A percentile compares a stretch with the other conserved stretches of the same genome.
Evolutionary conservation across 2,888 invertebrate species (phyloP).

Genomic region (Caenorhabditis sp.): DNA sequence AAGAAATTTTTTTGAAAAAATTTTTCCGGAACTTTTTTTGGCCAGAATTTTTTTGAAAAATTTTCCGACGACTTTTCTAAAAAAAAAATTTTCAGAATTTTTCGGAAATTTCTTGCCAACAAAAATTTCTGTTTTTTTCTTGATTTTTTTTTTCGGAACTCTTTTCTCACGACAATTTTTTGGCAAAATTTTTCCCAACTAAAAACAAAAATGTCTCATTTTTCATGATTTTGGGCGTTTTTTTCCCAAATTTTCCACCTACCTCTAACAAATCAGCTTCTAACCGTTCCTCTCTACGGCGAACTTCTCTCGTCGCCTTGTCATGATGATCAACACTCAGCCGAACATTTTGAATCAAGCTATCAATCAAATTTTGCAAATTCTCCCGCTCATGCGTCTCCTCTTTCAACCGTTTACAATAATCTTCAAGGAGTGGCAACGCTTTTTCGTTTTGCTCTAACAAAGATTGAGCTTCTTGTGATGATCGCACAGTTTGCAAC

Average conservation of each 20-base stretch:
- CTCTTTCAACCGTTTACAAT: constrained; percentile 42
- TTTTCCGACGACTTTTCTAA: no score
- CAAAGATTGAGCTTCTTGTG: constrained; percentile 44
- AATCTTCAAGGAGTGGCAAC: constrained; percentile 45
- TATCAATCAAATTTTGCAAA: constrained; percentile 40
- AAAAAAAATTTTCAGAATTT: no score
- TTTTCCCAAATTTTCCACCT: constrained; percentile 6
- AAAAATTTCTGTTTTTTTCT: no score
- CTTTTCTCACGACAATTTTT: no score
- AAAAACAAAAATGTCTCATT: no score
- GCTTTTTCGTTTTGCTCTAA: constrained; percentile 38
- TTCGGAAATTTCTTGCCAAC: no score
- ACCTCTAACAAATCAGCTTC: constrained; percentile 39
- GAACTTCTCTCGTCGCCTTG: constrained; percentile 37
- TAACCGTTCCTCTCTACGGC: constrained; percentile 41
- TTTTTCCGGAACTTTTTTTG: no score
- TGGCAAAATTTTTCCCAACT: neutral
- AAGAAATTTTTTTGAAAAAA: no score
- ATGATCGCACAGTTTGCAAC: constrained; percentile 35
- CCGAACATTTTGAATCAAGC: constrained; percentile 44
- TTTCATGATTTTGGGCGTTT: neutral
- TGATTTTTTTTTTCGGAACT: no score
- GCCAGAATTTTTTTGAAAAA: no score
- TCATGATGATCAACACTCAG: constrained; percentile 45
- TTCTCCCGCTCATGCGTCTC: constrained; percentile 46